Conservation (phyloP, 1,140 invertebrate species). For the Oreohelix idahoensis region DNA sequence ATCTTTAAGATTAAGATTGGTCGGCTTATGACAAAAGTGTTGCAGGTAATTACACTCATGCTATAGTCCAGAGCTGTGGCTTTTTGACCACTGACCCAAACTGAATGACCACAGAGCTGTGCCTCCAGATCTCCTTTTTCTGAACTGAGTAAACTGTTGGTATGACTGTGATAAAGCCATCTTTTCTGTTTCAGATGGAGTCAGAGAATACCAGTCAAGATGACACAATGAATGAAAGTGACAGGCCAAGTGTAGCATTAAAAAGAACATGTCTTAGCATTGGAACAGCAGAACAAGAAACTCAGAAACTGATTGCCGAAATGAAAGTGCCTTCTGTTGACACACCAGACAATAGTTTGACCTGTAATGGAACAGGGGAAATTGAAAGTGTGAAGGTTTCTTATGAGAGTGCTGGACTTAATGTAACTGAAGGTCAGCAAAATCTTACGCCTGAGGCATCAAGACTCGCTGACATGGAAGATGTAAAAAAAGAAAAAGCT, state of each 20-base stretch:
- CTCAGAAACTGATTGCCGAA: not conserved
- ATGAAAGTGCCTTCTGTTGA: not conserved
- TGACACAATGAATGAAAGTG: not conserved
- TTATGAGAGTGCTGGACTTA: not conserved
- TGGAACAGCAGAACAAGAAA: not conserved
- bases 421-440: not conserved
- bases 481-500: not conserved
- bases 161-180: too few species aligned
- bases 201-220: not conserved
- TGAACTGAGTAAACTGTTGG: too few species aligned
- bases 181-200: not conserved
- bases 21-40: too few species aligned
- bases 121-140: too few species aligned
- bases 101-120: too few species aligned
- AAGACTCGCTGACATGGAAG: not conserved
- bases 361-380: not conserved
- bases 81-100: too few species aligned
- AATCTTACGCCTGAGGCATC: not conserved
- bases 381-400: not conserved
- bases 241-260: not conserved
- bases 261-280: not conserved
- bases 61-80: too few species aligned
- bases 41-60: too few species aligned
- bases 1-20: too few species aligned
- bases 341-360: not conserved